These are phyloP conservation scores for Pollimyrus isidori DNA, from an alignment of 2,113 vertebrate genomes.

Conservation along the genomic window DNA sequence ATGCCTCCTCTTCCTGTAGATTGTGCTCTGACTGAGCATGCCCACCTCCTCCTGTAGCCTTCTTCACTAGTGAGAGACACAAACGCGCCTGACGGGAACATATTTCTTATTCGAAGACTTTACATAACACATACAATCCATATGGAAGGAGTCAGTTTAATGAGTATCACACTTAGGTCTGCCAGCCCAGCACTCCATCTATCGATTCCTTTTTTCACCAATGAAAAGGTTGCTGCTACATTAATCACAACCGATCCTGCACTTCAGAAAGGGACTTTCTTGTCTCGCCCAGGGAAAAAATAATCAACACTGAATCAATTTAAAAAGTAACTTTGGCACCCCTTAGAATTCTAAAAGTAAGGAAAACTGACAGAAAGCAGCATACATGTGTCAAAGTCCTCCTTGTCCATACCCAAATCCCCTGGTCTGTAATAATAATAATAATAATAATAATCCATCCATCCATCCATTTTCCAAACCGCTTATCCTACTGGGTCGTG, in stretches of 20 bases:
- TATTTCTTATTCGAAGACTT: slow-evolving; percentile 1
- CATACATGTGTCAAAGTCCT: too few species aligned
- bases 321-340: not conserved
- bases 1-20: not conserved
- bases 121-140: slow-evolving; percentile 4
- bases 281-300: not conserved
- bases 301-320: too few species aligned
- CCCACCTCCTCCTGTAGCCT: not conserved
- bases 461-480: too few species aligned
- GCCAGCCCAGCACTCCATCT: slow-evolving; percentile 2
- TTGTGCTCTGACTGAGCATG: not conserved
- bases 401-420: too few species aligned
- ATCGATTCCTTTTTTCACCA: not conserved
- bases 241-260: slow-evolving; percentile 3
- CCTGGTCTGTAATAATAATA: too few species aligned
- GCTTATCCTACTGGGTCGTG: too few species aligned
- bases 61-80: not conserved
- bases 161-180: not conserved
- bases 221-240: not conserved
- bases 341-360: not conserved
- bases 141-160: not conserved
- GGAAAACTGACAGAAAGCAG: too few species aligned
- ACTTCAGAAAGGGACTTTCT: not conserved
- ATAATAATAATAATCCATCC: too few species aligned
- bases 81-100: not conserved